These are phyloP conservation scores for Decapterus maruadsi DNA, from an alignment of 2,797 vertebrate species.

Conservation along the genomic window DNA sequence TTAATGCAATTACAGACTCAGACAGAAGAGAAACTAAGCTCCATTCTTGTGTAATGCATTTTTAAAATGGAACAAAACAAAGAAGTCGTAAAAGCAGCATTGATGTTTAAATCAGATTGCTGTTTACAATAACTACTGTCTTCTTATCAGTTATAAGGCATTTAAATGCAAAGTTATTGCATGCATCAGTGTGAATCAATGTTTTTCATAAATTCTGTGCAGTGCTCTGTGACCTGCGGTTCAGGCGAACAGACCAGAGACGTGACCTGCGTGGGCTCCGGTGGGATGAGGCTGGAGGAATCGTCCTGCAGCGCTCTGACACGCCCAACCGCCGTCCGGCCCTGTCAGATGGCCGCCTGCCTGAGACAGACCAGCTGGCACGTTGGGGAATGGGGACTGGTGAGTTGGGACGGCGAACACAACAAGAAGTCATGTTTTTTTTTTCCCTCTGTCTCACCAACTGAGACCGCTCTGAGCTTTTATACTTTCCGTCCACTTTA, in stretches of 20 bases:
- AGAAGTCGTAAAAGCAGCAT: neutral
- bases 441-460: neutral
- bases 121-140: too few relatives aligned
- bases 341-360: constrained; percentile 86
- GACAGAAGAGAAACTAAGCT: neutral
- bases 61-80: neutral
- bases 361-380: constrained; percentile 88
- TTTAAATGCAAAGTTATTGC: too few relatives aligned
- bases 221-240: constrained; percentile 95
- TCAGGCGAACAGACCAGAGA: constrained; percentile 90
- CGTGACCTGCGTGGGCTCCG: constrained; percentile 85
- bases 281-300: constrained; percentile 84
- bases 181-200: too few relatives aligned
- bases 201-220: neutral
- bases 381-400: constrained; percentile 92
- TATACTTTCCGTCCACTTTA: neutral
- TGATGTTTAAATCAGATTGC: neutral
- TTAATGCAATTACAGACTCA: neutral
- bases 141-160: too few relatives aligned
- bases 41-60: too few relatives aligned
- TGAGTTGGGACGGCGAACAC: constrained; percentile 75
- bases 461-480: neutral
- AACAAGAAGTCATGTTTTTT: neutral
- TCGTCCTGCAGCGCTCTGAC: constrained; percentile 82
- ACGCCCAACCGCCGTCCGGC: constrained; percentile 80